phyloP scores from a whole-genome alignment of 2,113 vertebrate genomes.

The Pomatorhinus ruficollis region DNA sequence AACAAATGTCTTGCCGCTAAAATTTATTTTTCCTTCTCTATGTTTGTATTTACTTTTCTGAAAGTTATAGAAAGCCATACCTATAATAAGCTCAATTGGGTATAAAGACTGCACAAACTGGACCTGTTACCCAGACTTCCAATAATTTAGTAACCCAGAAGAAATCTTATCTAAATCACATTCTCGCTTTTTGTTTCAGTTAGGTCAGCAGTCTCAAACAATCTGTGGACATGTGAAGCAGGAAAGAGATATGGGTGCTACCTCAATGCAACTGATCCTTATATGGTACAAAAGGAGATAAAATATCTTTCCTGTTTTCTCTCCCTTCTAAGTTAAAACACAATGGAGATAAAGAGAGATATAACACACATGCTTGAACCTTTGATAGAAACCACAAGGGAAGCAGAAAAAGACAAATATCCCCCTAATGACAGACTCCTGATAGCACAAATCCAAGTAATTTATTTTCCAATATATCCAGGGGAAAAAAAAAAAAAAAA shows the following conservation, averaged over 20 bases:
- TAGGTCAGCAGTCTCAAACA: background rate
- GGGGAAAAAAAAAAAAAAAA: fast-evolving
- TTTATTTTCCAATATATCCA: slow-evolving; percentile 47
- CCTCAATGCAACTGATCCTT: background rate
- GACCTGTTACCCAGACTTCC: background rate
- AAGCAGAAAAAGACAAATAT: slow-evolving; percentile 62
- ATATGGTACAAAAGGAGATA: slow-evolving; percentile 22
- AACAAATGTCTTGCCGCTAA: background rate
- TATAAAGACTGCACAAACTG: background rate
- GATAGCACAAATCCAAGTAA: slow-evolving; percentile 64
- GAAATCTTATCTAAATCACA: slow-evolving; percentile 16
- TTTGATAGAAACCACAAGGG: slow-evolving; percentile 58
- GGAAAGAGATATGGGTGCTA: background rate
- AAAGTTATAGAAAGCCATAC: background rate
- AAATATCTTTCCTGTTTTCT: slow-evolving; percentile 53
- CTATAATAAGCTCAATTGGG: background rate
- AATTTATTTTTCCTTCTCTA: background rate
- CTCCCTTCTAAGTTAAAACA: slow-evolving; percentile 40
- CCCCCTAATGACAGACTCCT: slow-evolving; percentile 46
- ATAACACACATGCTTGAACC: slow-evolving; percentile 14
- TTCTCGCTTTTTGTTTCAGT: background rate
- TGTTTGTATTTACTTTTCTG: background rate
- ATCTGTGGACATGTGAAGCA: background rate
- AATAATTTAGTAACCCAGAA: background rate
- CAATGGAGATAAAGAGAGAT: slow-evolving; percentile 55